These are phyloP conservation scores for Drosophila neonasuta DNA, from an alignment of 2,888 invertebrate species.

Conservation along the genomic window DNA sequence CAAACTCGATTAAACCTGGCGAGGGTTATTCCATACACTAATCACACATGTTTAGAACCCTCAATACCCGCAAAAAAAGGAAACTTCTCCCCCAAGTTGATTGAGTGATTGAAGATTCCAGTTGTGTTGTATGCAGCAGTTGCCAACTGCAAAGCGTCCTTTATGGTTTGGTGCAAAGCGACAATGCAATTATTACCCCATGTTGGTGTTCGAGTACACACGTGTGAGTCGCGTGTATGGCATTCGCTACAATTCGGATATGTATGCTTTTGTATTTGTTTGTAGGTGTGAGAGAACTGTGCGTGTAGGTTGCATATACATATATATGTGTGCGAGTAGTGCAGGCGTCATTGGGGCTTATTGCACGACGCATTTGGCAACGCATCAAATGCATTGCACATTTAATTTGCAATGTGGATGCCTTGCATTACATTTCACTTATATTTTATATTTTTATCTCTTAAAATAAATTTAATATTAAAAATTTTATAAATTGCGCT, in stretches of 20 bases:
- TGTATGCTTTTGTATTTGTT: not conserved
- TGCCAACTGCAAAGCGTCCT: not conserved
- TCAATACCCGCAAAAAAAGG: not conserved
- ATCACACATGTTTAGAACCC: not conserved
- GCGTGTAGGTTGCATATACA: not conserved
- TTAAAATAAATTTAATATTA: no score
- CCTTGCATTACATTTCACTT: no score
- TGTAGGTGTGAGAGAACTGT: not conserved
- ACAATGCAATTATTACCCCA: not conserved
- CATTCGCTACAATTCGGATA: not conserved
- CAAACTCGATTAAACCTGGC: no score
- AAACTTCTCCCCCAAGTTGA: not conserved
- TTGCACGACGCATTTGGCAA: not conserved
- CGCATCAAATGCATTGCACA: not conserved
- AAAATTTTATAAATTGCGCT: no score
- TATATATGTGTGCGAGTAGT: not conserved
- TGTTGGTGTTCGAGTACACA: not conserved
- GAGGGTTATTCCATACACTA: no score
- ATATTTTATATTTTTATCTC: no score
- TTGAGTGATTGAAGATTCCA: not conserved
- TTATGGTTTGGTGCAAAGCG: slow-evolving; percentile 2
- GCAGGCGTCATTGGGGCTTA: not conserved
- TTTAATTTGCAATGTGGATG: not conserved
- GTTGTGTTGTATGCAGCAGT: not conserved
- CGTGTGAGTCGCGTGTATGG: not conserved